Base-by-base conservation (phyloP, 2,797 vertebrate genomes). In the Melanotaenia pygmaea region DNA sequence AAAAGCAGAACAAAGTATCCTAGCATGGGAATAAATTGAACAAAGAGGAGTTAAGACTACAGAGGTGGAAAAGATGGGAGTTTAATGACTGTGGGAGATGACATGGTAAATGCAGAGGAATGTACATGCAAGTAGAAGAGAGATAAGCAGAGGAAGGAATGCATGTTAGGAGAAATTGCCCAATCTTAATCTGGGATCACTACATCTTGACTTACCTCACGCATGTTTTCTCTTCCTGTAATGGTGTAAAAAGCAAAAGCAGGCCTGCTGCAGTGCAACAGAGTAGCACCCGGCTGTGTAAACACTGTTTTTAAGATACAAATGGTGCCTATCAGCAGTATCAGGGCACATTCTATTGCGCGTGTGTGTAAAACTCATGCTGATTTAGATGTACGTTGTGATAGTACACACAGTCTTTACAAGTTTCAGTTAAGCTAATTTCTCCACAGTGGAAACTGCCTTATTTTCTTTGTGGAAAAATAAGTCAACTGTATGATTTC, bases 131-230 rank as follows among this genome's bases (percentile, higher is more conserved):
- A 18, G 60, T 32, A 35, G 34, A 28, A 35, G 38, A 62, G 67
- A 81, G 83, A 84, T 83, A 87, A 88, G 80, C 37, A 12, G 50
- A 59, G 59, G 10, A 28, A 86, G 89, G 90, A 91, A 91, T 92
- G 86, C 64, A 59, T 26, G 30, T 40, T 59, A 62, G 80, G 70
- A 75, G 79, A 76, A 20, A 54, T 77, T 82, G 67, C 50, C 59
- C 83, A 83, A 91, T 91, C 86, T 86, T 73, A 77, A 89, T 84
- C 76, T 61, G 75, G 71, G 72, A 91, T 92, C 88, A 53, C n/a
- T 54, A 28, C 72, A 9, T 84, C 32, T 82, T 26, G n/a, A 80
- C 74, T 63, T 59, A 59, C 72, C 72, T 38, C 4, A 37, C 1
- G 6, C 30, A 6, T 43, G 65, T 77, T 86, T 77, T 76, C 47